Conservation (phyloP, 2,113 vertebrate species). For the Epinephelus fuscoguttatus region DNA sequence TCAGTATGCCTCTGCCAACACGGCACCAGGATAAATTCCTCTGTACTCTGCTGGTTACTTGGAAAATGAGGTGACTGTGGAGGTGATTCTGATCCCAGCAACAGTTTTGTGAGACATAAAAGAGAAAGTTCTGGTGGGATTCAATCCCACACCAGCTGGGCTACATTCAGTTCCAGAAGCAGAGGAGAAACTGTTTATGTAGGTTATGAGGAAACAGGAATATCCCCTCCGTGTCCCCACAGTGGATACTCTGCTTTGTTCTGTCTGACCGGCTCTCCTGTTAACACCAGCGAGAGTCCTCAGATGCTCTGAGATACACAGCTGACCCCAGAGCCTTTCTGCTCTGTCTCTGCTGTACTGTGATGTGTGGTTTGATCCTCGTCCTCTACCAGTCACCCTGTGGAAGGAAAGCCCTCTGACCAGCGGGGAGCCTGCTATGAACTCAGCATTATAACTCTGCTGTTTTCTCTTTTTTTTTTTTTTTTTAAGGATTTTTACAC, state of each 20-base stretch:
- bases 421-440: neutral
- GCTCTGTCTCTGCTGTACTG: constrained; percentile 11
- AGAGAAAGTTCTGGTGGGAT: neutral
- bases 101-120: neutral
- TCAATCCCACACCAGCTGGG: constrained; percentile 4
- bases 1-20: neutral
- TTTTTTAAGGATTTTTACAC: neutral
- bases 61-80: neutral
- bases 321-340: constrained; percentile 11
- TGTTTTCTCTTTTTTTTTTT: constrained; percentile 5
- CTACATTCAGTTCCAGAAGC: constrained; percentile 23
- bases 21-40: neutral
- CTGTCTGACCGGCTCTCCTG: constrained; percentile 38
- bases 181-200: constrained; percentile 9
- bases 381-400: neutral
- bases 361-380: constrained; percentile 22
- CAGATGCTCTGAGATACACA: constrained; percentile 21
- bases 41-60: neutral
- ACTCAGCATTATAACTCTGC: neutral
- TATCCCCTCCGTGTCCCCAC: constrained; percentile 16
- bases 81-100: constrained; percentile 6
- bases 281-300: constrained; percentile 31
- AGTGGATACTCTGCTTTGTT: constrained; percentile 30
- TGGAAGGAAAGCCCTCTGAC: constrained; percentile 28
- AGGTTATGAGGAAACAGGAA: constrained; percentile 37